Percentiles rank a stretch among this genome's conserved stretches.
Conservation (phyloP, 2,888 invertebrate genomes). For the Stramonita haemastoma region DNA sequence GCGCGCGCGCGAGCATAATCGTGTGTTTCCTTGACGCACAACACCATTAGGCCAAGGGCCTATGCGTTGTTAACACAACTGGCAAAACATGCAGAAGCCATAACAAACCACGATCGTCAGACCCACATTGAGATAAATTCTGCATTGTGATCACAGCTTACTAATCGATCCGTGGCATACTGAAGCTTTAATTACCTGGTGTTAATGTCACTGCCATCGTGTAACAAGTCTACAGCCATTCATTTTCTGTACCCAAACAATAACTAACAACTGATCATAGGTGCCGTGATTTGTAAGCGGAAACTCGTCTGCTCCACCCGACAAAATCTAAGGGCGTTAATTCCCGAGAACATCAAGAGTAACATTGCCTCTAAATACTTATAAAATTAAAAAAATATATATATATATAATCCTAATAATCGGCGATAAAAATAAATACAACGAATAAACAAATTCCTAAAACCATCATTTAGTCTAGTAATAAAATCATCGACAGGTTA, state of each 20-base stretch:
- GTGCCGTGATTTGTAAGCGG: background rate
- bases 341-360: background rate
- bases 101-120: background rate
- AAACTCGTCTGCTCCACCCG: conserved; percentile 17
- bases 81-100: background rate
- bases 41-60: background rate
- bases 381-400: background rate
- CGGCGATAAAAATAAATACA: background rate
- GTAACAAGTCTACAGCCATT: background rate
- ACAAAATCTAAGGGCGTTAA: background rate
- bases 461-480: background rate
- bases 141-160: background rate
- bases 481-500: too few species aligned
- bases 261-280: background rate
- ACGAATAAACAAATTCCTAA: background rate
- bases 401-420: background rate
- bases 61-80: background rate
- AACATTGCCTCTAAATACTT: background rate
- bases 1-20: background rate
- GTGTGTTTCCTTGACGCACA: background rate
- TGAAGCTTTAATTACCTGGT: background rate
- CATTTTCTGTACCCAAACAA: background rate
- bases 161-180: background rate
- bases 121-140: too few species aligned
- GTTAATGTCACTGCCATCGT: background rate